Conservation (phyloP, 2,797 vertebrate genomes). For the Enteromius radiatus region DNA sequence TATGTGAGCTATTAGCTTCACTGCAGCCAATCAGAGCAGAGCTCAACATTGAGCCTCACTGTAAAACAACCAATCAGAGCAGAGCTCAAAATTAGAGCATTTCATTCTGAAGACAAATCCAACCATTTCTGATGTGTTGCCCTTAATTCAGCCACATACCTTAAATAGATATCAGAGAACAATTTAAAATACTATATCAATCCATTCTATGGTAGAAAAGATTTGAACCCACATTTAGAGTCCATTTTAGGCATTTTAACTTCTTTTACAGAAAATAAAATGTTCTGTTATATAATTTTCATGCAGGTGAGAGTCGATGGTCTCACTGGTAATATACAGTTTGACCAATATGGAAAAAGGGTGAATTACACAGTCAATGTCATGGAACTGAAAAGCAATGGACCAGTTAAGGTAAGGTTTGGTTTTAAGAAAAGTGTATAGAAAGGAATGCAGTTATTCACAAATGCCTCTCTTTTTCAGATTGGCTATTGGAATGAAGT, state of each 20-base stretch:
- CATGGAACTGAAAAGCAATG: slow-evolving; percentile 97
- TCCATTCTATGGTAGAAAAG: neutral
- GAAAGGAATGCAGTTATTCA: neutral
- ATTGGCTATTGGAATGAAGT: slow-evolving; percentile 99
- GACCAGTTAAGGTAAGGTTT: slow-evolving; percentile 90
- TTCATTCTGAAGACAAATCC: no score
- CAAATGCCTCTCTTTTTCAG: slow-evolving; percentile 69
- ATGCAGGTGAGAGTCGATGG: slow-evolving; percentile 95
- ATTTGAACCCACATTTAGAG: neutral
- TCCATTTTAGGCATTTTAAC: neutral
- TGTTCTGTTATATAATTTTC: neutral
- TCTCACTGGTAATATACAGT: slow-evolving; percentile 97
- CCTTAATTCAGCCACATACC: no score
- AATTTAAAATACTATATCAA: no score
- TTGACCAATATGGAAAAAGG: slow-evolving; percentile 97
- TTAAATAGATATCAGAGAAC: no score
- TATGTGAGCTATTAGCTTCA: no score
- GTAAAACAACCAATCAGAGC: no score
- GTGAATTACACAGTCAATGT: slow-evolving; percentile 97
- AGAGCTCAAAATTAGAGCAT: no score
- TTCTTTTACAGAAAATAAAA: neutral
- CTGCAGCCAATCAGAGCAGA: no score
- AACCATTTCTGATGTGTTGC: no score
- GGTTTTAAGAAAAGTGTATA: neutral
- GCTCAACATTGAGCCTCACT: no score